These are phyloP conservation scores for Chironomus riparius DNA, from an alignment of 2,888 invertebrate genomes.

Conservation along the genomic window DNA sequence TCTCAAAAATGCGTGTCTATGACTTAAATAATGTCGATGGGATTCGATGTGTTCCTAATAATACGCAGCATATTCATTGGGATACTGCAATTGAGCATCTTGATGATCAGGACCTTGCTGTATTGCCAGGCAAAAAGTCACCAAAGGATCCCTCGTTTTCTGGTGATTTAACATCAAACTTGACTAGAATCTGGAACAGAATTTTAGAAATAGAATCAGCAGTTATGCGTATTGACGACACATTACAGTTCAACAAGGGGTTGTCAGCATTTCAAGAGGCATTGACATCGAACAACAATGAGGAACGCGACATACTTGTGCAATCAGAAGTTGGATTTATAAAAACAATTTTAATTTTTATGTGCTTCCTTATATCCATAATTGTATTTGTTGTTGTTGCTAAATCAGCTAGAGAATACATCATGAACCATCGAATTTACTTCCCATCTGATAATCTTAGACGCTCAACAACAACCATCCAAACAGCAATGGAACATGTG, in stretches of 20 bases:
- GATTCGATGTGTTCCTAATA: slow-evolving; percentile 11
- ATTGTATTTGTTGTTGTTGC: neutral
- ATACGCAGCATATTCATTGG: slow-evolving; percentile 7
- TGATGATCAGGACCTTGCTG: neutral
- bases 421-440: neutral
- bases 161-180: neutral
- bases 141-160: neutral
- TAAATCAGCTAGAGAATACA: neutral
- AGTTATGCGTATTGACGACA: neutral
- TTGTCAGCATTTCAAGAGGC: neutral
- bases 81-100: neutral
- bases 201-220: neutral
- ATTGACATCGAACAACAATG: neutral
- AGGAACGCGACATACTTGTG: neutral
- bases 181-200: neutral
- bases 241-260: neutral
- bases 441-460: slow-evolving; percentile 4
- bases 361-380: slow-evolving; percentile 11
- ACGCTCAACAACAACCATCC: slow-evolving; percentile 18
- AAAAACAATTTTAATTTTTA: slow-evolving; percentile 1
- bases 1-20: neutral
- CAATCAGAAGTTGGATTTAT: slow-evolving; percentile 13
- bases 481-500: slow-evolving; percentile 23
- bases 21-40: slow-evolving; percentile 17
- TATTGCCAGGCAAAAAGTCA: neutral